Base-by-base conservation (phyloP, 2,113 vertebrate species). In the Lagopus leucura region DNA sequence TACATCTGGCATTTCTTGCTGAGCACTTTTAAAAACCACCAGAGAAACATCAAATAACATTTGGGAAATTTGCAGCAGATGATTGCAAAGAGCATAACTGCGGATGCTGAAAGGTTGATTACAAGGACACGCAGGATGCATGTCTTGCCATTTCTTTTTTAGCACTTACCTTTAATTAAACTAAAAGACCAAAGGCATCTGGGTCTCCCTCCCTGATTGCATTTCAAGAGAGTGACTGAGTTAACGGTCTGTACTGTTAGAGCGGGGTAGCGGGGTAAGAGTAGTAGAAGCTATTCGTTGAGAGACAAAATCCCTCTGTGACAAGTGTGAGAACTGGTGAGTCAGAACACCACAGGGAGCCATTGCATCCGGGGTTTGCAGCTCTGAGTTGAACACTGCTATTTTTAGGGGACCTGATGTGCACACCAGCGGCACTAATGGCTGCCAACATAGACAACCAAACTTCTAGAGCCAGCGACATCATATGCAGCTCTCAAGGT, bases 361-460 rank as follows among this genome's bases (percentile, higher is more conserved):
- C 61, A 70, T 30, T 65, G 34, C 88, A 63, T 73, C 8, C 70
- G 34, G 36, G 6, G 83, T 71, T 54, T 89, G 76, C 81, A 70
- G 42, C 70, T 88, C 20, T 43, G 32, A 50, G 82, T 63, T 76
- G 58, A n/a, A 74, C 38, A 42, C 20, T 15, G 4, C 66, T 96
- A 74, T 91, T 96, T 96, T 94, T 94, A 95, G 91, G 87, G 55
- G 61, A 73, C 55, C 7, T 32, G 15, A 82, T 96, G 52, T 79
- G 80, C 85, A 30, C 75, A 86, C 38, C 82, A 60, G 45, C 47
- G 77, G 10, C 72, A 65, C 55, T 65, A 58, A 40, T 18, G 61
- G 75, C 52, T 81, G 67, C 58, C 40, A 77, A 71, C 58, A 50
- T 65, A 82, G 32, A 73, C 54, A 94, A 36, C 36, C n/a, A 6